Evolutionary conservation across 2,888 invertebrate genomes (phyloP).

Genomic region (Cosmia pyralina): DNA sequence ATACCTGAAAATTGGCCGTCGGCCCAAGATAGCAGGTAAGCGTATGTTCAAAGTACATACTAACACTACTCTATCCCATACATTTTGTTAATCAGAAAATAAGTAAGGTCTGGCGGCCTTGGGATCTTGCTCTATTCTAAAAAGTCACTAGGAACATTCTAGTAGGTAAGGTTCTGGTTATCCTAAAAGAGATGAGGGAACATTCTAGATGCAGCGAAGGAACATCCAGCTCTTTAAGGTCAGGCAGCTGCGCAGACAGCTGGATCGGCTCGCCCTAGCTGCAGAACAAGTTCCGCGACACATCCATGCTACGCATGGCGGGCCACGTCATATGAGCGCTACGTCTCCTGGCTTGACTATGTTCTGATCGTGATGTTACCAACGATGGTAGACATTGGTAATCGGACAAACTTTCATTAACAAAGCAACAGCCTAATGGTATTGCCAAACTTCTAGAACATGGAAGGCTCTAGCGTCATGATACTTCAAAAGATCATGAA

Average conservation of each 20-base stretch:
- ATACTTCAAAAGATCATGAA: neutral
- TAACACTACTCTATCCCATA: too few species aligned
- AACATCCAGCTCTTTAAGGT: conserved; percentile 91
- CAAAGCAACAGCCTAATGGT: neutral
- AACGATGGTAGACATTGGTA: neutral
- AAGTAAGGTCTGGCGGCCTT: too few species aligned
- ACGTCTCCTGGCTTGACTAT: conserved; percentile 92
- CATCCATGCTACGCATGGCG: conserved; percentile 92
- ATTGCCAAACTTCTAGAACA: neutral
- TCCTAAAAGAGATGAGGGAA: neutral
- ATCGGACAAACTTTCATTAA: neutral
- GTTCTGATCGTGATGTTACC: neutral
- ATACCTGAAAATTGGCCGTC: too few species aligned
- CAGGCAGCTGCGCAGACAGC: conserved; percentile 92
- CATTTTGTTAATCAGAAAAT: too few species aligned
- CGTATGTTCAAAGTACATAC: too few species aligned
- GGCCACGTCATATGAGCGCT: too few species aligned
- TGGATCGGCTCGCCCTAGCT: conserved; percentile 93
- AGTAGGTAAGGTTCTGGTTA: neutral
- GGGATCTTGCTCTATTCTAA: too few species aligned
- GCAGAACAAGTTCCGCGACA: conserved; percentile 94
- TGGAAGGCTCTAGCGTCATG: neutral
- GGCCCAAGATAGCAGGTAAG: too few species aligned
- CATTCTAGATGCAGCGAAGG: too few species aligned
- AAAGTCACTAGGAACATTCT: too few species aligned